Percentiles rank a stretch among this genome's conserved stretches.
phyloP scores from a whole-genome alignment of 1,140 invertebrate genomes.

The Bombus sibiricus region DNA sequence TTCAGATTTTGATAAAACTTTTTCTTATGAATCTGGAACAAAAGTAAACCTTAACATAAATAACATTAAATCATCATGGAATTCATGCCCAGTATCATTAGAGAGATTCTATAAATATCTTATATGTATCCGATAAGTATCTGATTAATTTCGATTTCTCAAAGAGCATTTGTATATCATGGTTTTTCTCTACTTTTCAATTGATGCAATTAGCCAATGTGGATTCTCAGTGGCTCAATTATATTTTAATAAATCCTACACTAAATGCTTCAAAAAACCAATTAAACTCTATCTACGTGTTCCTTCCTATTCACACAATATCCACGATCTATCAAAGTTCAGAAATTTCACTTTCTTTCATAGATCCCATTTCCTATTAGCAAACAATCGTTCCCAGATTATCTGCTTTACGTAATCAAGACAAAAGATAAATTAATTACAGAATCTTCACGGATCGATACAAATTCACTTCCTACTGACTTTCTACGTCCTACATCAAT shows the following conservation, averaged over 20 bases:
- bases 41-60: background rate
- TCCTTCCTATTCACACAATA: background rate
- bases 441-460: conserved; percentile 10
- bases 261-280: background rate
- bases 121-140: too few species aligned
- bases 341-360: background rate
- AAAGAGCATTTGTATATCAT: too few species aligned
- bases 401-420: background rate
- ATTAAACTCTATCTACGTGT: background rate
- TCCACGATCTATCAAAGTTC: background rate
- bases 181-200: background rate
- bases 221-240: background rate
- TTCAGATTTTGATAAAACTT: too few species aligned
- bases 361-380: background rate
- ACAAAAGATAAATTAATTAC: conserved; percentile 43
- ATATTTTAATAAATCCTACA: background rate
- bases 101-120: too few species aligned
- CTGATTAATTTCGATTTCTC: too few species aligned
- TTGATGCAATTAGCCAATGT: background rate
- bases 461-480: conserved; percentile 2
- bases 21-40: background rate
- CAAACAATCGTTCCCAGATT: background rate
- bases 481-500: conserved; percentile 59
- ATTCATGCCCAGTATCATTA: too few species aligned
- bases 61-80: too few species aligned